Evolutionary conservation across 2,888 invertebrate species (phyloP).

Genomic region (Parnassius mnemosyne): DNA sequence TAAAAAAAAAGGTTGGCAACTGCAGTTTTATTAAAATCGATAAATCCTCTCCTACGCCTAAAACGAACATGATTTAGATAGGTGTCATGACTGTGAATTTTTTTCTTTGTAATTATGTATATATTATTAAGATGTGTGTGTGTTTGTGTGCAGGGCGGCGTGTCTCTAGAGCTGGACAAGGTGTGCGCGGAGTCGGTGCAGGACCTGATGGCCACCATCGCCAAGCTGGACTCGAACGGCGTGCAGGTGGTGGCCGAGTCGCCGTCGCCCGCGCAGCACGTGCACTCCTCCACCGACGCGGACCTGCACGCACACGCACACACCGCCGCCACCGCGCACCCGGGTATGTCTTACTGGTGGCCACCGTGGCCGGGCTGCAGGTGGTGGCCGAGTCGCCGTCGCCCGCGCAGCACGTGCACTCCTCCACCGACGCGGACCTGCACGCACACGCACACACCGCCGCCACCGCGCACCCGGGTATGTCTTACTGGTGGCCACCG

Average conservation of each 20-base stretch:
- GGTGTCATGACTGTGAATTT: too few species aligned
- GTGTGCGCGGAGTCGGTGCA: conserved; percentile 92
- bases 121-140: too few species aligned
- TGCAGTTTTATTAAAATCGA: too few species aligned
- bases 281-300: conserved; percentile 87
- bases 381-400: conserved; percentile 38
- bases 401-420: conserved; percentile 83
- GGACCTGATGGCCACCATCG: conserved; percentile 92
- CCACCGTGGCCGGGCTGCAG: too few species aligned
- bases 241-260: conserved; percentile 83
- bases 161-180: conserved; percentile 83
- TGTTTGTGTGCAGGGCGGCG: conserved; percentile 46
- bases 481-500: too few species aligned
- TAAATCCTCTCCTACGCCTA: too few species aligned
- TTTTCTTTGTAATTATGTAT: too few species aligned
- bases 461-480: not conserved
- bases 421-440: conserved; percentile 83
- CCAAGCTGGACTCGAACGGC: conserved; percentile 92
- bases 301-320: conserved; percentile 36
- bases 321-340: not conserved
- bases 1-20: too few species aligned
- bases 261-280: conserved; percentile 76
- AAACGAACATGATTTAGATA: too few species aligned
- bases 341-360: too few species aligned
- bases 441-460: conserved; percentile 39